Evolutionary conservation across 2,888 invertebrate species (phyloP).

Genomic region (Norana najaformis): DNA sequence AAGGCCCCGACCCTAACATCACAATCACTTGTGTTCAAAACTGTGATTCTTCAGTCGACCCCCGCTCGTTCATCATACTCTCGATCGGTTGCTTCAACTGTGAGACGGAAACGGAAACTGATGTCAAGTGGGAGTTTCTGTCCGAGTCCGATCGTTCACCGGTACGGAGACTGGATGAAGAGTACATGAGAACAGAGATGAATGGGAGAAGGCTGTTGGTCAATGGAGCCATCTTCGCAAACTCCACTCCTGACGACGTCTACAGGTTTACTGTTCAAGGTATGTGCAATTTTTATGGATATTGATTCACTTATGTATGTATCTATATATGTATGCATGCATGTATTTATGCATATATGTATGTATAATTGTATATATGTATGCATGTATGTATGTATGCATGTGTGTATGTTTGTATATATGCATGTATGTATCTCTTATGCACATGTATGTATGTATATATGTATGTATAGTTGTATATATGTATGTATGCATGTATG

Average conservation of each 20-base stretch:
- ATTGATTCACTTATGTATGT: not conserved
- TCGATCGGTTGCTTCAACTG: not conserved
- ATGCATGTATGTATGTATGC: too few relatives aligned
- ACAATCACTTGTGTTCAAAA: too few relatives aligned
- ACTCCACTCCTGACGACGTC: not conserved
- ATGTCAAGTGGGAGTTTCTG: not conserved
- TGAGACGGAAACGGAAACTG: not conserved
- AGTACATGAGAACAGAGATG: not conserved
- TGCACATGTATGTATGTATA: too few relatives aligned
- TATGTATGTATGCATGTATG: not conserved
- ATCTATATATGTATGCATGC: too few relatives aligned
- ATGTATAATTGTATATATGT: too few relatives aligned
- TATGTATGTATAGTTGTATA: too few relatives aligned
- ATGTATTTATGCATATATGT: too few relatives aligned
- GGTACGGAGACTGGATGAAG: not conserved
- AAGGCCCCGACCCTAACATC: too few relatives aligned
- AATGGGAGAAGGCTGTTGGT: not conserved
- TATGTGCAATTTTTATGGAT: not conserved
- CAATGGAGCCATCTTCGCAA: not conserved
- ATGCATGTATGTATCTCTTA: too few relatives aligned
- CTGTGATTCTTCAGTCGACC: too few relatives aligned
- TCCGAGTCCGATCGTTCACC: not conserved
- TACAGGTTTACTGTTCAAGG: not conserved
- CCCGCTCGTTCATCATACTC: not conserved
- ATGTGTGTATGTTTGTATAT: not conserved